Conservation (phyloP, 2,797 vertebrate genomes). For the Australoheros facetus region DNA sequence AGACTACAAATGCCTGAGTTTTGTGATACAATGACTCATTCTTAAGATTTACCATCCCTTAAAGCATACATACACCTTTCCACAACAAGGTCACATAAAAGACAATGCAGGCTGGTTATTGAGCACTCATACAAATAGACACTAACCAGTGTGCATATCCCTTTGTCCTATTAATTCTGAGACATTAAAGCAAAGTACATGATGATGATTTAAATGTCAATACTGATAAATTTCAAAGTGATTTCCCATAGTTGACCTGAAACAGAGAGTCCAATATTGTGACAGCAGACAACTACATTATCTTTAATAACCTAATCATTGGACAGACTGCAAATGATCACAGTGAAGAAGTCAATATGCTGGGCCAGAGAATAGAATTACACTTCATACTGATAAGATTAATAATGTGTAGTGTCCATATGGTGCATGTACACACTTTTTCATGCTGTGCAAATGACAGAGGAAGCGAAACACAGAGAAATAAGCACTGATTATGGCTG, state of each 20-base stretch:
- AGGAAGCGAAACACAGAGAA: constrained; percentile 14
- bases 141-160: constrained; percentile 37
- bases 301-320: constrained; percentile 85
- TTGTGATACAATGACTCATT: constrained; percentile 30
- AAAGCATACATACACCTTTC: constrained; percentile 9
- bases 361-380: constrained; percentile 67
- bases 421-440: constrained; percentile 10
- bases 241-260: constrained; percentile 85
- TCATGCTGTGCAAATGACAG: constrained; percentile 20
- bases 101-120: constrained; percentile 55
- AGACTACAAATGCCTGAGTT: background rate
- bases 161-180: constrained; percentile 74
- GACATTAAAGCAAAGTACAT: constrained; percentile 74
- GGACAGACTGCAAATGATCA: constrained; percentile 77
- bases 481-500: constrained; percentile 8
- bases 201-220: constrained; percentile 83
- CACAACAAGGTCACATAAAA: constrained; percentile 67
- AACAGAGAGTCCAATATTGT: constrained; percentile 80
- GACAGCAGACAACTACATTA: constrained; percentile 84
- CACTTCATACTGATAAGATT: constrained; percentile 75
- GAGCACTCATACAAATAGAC: constrained; percentile 58
- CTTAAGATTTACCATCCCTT: constrained; percentile 21
- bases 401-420: constrained; percentile 59
- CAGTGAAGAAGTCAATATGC: constrained; percentile 76
- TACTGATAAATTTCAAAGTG: constrained; percentile 82